A percentile compares a stretch with the other conserved stretches of the same genome.
Evolutionary conservation across 1,140 invertebrate species (phyloP).

Genomic region (Gonioctena quinquepunctata): DNA sequence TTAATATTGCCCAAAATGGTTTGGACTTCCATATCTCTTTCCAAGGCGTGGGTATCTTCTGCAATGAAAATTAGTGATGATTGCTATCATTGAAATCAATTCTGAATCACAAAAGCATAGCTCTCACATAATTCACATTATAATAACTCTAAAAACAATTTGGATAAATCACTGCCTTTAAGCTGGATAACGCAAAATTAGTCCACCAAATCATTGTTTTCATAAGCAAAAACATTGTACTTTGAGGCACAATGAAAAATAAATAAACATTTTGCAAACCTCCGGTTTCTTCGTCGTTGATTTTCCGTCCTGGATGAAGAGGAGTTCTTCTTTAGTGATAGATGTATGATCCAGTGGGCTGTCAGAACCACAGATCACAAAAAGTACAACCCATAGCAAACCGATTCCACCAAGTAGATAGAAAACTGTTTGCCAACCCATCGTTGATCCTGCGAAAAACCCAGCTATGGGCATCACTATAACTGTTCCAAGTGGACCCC

Average conservation of each 20-base stretch:
- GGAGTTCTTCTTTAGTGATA: constrained; percentile 82
- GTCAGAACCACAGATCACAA: constrained; percentile 66
- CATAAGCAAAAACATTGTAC: no score
- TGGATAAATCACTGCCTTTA: no score
- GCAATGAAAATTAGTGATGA: not conserved
- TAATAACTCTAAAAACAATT: no score
- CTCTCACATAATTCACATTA: no score
- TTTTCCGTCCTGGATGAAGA: constrained; percentile 76
- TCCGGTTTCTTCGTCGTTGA: constrained; percentile 74
- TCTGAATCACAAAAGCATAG: no score
- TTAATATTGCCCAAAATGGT: constrained; percentile 81
- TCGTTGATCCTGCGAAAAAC: constrained; percentile 61
- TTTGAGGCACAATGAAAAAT: no score
- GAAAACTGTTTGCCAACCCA: constrained; percentile 78
- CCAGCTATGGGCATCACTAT: constrained; percentile 71
- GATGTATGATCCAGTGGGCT: constrained; percentile 74
- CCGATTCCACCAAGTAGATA: constrained; percentile 71
- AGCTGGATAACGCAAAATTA: no score
- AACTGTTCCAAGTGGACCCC: constrained; percentile 62
- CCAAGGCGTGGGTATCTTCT: constrained; percentile 68
- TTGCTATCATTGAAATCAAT: no score
- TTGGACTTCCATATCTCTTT: constrained; percentile 71
- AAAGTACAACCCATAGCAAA: constrained; percentile 64
- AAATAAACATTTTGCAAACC: no score
- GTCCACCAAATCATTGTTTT: no score